Evolutionary conservation across 2,888 invertebrate species (phyloP).

Genomic region (Spialia ferax): DNA sequence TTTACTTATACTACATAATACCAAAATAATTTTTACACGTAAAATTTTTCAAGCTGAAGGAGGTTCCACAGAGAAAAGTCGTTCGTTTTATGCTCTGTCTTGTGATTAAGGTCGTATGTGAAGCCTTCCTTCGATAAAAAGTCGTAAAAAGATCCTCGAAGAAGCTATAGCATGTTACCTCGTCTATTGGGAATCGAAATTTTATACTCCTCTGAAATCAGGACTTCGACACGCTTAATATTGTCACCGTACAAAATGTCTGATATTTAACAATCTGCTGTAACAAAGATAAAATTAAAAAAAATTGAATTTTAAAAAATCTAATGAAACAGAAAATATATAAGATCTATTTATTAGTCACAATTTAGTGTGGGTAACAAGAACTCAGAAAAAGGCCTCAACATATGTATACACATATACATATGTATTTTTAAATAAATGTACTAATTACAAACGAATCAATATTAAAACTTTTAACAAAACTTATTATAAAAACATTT

Average conservation of each 20-base stretch:
- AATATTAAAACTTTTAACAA: too few relatives aligned
- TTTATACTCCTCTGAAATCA: slow-evolving; percentile 48
- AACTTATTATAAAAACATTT: too few relatives aligned
- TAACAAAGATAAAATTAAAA: neutral
- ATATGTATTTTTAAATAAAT: too few relatives aligned
- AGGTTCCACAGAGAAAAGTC: neutral
- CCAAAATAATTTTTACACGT: too few relatives aligned
- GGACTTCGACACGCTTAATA: neutral
- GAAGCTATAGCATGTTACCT: slow-evolving; percentile 42
- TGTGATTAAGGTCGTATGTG: slow-evolving; percentile 33
- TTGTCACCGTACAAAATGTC: neutral
- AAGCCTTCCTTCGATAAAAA: slow-evolving; percentile 31
- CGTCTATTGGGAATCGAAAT: slow-evolving; percentile 61
- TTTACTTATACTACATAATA: too few relatives aligned
- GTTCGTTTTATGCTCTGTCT: slow-evolving; percentile 20
- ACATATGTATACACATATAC: too few relatives aligned
- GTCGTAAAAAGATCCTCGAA: slow-evolving; percentile 32
- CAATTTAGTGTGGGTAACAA: too few relatives aligned
- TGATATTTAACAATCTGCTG: neutral
- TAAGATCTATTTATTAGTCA: too few relatives aligned
- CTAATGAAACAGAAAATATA: too few relatives aligned
- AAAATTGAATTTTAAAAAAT: neutral
- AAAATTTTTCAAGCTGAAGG: too few relatives aligned
- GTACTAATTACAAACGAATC: too few relatives aligned
- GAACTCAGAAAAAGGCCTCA: too few relatives aligned